These are phyloP conservation scores for Equus quagga DNA, from an alignment of 2,113 vertebrate species.

Conservation along the genomic window DNA sequence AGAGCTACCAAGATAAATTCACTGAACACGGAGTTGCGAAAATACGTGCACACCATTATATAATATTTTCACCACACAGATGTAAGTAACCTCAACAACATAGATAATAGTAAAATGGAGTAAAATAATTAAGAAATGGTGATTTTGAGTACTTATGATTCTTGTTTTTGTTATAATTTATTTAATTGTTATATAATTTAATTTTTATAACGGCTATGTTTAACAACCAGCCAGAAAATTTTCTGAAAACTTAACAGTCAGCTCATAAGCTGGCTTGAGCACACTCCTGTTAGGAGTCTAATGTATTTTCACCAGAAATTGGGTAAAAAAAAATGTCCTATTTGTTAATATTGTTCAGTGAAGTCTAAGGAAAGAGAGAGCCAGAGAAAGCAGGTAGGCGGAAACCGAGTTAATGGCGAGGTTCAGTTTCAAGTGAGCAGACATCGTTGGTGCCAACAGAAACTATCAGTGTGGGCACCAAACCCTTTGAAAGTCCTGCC, in stretches of 20 bases:
- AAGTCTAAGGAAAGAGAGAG: background rate
- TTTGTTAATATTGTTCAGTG: background rate
- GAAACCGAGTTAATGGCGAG: background rate
- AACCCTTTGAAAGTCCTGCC: constrained; percentile 72
- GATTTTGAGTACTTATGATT: background rate
- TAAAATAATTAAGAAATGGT: constrained; percentile 44
- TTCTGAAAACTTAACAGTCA: constrained; percentile 39
- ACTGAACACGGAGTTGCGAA: background rate
- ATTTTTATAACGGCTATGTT: constrained; percentile 44
- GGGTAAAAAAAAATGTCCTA: background rate
- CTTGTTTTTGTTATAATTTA: constrained; percentile 18
- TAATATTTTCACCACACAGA: background rate
- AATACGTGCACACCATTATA: background rate
- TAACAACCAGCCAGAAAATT: constrained; percentile 48
- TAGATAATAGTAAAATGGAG: constrained; percentile 5
- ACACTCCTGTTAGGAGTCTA: background rate
- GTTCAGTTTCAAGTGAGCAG: constrained; percentile 53
- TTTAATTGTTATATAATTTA: constrained; percentile 48
- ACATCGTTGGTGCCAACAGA: constrained; percentile 73
- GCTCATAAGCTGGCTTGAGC: background rate
- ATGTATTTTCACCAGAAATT: constrained; percentile 1
- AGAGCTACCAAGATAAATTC: background rate
- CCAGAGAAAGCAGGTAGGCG: background rate
- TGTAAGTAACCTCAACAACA: background rate
- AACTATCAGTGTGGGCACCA: constrained; percentile 67